Evolutionary conservation across 2,888 invertebrate genomes (phyloP), one percentile per base, ranked within the genome.

Genomic region (Kuschelorhynchus macadamiae): DNA sequence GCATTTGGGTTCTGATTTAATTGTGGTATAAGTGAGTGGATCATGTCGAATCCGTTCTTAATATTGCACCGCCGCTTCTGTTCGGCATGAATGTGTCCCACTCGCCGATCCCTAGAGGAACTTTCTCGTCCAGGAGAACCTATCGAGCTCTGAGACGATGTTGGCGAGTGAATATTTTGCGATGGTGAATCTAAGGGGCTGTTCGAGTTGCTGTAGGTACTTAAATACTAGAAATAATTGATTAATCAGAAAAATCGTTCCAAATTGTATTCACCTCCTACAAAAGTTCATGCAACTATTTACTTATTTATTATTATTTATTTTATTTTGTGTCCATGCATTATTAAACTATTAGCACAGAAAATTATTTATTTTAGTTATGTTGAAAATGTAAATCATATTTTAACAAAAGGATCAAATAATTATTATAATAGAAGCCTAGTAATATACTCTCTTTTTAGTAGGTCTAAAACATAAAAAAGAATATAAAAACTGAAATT

Each of bases 41-140:
- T 87, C 84, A 93, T 92, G 84, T 98, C 97, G 84, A 98, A 98
- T 36, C 97, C 97, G 82, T 94, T 95, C 85, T 97, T 97, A 78
- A 98, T 97, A 83, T 97, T 97, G 82, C 94, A 96, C 57, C 97
- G 88, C 32, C 98, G 88, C 83, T 97, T 98, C 85, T 97, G 97
- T 81, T 98, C 98, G 0, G 98, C 96, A 83, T 96, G 96, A 76
- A 96, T 92, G 83, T 97, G 97, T 11, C 95, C 94, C 70, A 92
- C 93, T 59, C 96, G 89, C 44, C 93, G 86, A 80, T 93, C 91
- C 74, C 87, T 79, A 72, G 44, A 50, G 0, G 71, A 65, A 18
- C 60, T 47, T 18, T 88, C 85, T 1, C 84, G 77, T 53, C 81
- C 82, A 4, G 86, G 83, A 4, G 83, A 83, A n/a, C 81, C 81